Base-by-base conservation (phyloP, 2,797 vertebrate genomes). In the Aeoliscus strigatus region DNA sequence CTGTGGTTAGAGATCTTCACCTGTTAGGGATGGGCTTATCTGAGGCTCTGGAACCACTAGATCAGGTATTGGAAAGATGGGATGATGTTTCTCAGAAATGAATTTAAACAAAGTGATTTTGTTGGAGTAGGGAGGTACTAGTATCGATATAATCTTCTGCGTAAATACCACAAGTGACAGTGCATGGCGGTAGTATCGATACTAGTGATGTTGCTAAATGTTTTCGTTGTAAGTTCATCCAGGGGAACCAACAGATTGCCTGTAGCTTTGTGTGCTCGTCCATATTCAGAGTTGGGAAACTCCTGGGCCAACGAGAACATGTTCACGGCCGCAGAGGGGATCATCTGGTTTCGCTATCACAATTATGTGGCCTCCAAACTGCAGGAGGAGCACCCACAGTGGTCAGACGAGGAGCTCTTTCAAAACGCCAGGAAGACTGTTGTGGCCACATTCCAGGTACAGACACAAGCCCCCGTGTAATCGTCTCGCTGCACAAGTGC, bases 301-400 rank as follows among this genome's bases (percentile, higher is more conserved):
- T 83, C 90, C 76, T 90, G 88, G 84, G 96, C 89, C 63, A 99
- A 98, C 18, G 93, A 95, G 82, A 96, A 91, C 66, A 72, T 81
- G 53, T 98, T 97, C 81, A 87, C 92, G 2, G 90, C 90, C 81
- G 92, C 92, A 9, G 84, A 89, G 56, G 90, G 87, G 66, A 89
- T 96, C 16, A 79, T 90, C 49, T 99, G 96, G 96, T 97, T 95
- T 80, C 92, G 95, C 60, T 98, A 92, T 87, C 96, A 99, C 88
- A 99, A 99, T 83, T 59, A 90, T 44, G 48, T 88, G 7, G 93
- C 96, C 5, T 9, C 51, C 24, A 37, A 8, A 11, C 69, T 98
- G 67, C 80, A 86, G 2, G 9, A 21, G 53, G 1, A 66, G 15
- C 79, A 96, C 47, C 87, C 88, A 2, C 30, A 7, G 34, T 95